Evolutionary conservation across 2,113 vertebrate genomes (phyloP).

Genomic region (Mastomys natalensis): DNA sequence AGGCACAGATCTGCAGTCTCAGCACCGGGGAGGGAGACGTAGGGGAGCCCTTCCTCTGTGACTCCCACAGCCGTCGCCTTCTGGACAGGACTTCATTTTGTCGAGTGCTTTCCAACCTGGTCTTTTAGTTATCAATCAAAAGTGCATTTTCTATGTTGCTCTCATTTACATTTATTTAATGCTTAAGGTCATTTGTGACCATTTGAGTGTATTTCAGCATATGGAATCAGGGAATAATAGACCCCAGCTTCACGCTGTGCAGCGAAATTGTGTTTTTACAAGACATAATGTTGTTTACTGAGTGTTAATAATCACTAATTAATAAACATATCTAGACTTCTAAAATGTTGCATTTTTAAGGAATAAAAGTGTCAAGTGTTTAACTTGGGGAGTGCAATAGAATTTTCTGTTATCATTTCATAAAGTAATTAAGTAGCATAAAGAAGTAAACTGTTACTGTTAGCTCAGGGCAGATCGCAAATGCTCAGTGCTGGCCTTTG

Average conservation of each 20-base stretch:
- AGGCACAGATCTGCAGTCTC: no score
- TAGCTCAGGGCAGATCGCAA: constrained; percentile 22
- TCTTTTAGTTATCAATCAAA: constrained; percentile 92
- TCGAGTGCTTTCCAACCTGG: constrained; percentile 85
- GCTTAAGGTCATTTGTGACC: constrained; percentile 96
- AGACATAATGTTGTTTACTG: constrained; percentile 99
- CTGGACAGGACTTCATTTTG: constrained; percentile 77
- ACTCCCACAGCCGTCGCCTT: constrained; percentile 45
- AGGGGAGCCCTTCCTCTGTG: constrained; percentile 36
- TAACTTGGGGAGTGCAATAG: constrained; percentile 82
- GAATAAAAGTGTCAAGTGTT: constrained; percentile 89
- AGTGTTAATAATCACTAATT: constrained; percentile 99
- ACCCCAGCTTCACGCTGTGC: constrained; percentile 92
- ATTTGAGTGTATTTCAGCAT: constrained; percentile 92
- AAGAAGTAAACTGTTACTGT: constrained; percentile 60
- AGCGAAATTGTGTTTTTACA: constrained; percentile 97
- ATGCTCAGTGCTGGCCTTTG: constrained; percentile 53
- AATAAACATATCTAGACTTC: constrained; percentile 95
- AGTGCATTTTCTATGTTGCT: constrained; percentile 87
- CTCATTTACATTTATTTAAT: constrained; percentile 92
- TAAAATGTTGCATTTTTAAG: constrained; percentile 87
- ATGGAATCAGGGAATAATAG: constrained; percentile 93
- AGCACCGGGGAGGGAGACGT: neutral
- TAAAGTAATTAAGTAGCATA: constrained; percentile 82
- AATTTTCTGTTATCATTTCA: constrained; percentile 75